These are phyloP conservation scores for Xenus cinereus DNA, from an alignment of 2,113 vertebrate genomes.

Conservation along the genomic window DNA sequence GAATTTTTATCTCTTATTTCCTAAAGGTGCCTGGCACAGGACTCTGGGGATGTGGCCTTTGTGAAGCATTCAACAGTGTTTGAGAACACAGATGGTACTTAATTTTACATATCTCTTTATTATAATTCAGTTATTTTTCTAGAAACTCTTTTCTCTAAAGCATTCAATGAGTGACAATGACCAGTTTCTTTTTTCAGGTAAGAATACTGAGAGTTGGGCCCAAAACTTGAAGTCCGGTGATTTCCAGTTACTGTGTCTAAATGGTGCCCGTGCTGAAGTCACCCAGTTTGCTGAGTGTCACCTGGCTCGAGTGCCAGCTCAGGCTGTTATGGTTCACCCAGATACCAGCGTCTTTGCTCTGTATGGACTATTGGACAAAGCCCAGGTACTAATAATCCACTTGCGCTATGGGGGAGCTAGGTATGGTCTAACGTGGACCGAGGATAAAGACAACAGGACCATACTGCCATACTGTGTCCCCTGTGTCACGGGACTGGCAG, in stretches of 20 bases:
- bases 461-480: background rate
- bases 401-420: background rate
- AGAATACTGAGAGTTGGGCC: slow-evolving; percentile 81
- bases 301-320: slow-evolving; percentile 87
- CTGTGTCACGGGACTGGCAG: background rate
- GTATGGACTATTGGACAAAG: slow-evolving; percentile 87
- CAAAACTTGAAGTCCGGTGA: slow-evolving; percentile 71
- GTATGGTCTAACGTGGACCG: background rate
- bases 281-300: slow-evolving; percentile 82
- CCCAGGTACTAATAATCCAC: slow-evolving; percentile 79
- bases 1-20: background rate
- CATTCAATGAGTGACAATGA: background rate
- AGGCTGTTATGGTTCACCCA: slow-evolving; percentile 88
- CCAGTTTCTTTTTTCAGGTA: slow-evolving; percentile 71
- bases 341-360: slow-evolving; percentile 80
- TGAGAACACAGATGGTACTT: slow-evolving; percentile 87
- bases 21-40: slow-evolving; percentile 83
- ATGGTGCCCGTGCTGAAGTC: slow-evolving; percentile 84
- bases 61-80: slow-evolving; percentile 90
- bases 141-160: background rate
- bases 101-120: background rate
- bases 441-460: background rate
- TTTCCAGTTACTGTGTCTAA: slow-evolving; percentile 90
- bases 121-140: background rate
- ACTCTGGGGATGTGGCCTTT: slow-evolving; percentile 89